Evolutionary conservation across 1,140 invertebrate genomes (phyloP).

Genomic region (Caenorhabditis remanei): DNA sequence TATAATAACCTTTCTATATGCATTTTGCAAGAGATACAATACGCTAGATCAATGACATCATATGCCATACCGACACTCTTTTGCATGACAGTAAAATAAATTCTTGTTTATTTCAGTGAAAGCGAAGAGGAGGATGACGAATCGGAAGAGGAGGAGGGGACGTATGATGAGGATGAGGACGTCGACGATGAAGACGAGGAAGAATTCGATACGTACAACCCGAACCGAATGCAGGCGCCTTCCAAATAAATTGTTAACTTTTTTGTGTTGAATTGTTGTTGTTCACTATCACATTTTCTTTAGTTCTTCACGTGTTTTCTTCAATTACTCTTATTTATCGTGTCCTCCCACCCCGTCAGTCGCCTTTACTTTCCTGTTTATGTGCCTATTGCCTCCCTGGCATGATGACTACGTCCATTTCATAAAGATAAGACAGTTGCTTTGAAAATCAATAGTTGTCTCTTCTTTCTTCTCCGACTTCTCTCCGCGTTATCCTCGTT

Average conservation of each 20-base stretch:
- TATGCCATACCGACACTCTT: not conserved
- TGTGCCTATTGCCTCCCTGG: slow-evolving; percentile 33
- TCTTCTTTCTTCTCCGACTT: not conserved
- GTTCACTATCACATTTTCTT: not conserved
- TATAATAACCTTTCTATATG: not conserved
- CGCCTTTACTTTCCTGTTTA: slow-evolving; percentile 41
- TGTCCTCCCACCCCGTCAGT: not conserved
- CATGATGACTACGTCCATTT: slow-evolving; percentile 26
- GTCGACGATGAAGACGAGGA: slow-evolving; percentile 51
- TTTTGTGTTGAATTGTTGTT: not conserved
- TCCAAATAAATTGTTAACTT: not conserved
- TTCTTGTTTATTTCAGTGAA: slow-evolving; percentile 59
- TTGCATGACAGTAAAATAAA: not conserved
- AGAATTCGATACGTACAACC: slow-evolving; percentile 58
- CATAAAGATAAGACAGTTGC: slow-evolving; percentile 56
- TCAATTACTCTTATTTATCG: slow-evolving; percentile 35
- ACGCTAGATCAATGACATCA: not conserved
- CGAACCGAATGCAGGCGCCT: slow-evolving; percentile 56
- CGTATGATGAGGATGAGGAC: slow-evolving; percentile 54
- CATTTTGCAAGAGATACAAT: not conserved
- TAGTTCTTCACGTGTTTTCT: slow-evolving; percentile 11
- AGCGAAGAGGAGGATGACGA: slow-evolving; percentile 66
- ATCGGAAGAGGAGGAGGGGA: slow-evolving; percentile 52
- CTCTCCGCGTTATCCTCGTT: not conserved
- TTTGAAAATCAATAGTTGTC: slow-evolving; percentile 50